phyloP scores from a whole-genome alignment of 2,797 vertebrate genomes.

The Allobates femoralis region DNA sequence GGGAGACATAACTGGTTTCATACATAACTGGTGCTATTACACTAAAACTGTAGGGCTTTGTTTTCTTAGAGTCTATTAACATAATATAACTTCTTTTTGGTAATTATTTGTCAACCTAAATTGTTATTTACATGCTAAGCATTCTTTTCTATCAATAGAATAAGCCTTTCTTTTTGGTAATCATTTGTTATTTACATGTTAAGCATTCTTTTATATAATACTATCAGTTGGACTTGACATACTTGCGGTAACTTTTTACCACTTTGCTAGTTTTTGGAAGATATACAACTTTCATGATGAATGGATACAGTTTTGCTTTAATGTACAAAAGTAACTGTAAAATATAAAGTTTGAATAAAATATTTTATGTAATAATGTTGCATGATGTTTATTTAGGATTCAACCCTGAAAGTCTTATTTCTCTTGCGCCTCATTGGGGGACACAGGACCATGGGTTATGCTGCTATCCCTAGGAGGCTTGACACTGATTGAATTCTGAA shows the following conservation, averaged over 20 bases:
- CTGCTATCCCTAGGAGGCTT: too few species aligned
- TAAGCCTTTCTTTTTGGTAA: not conserved
- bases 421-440: too few species aligned
- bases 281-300: not conserved
- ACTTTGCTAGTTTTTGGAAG: not conserved
- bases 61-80: not conserved
- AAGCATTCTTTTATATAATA: not conserved
- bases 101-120: not conserved
- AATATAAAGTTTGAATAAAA: slow-evolving; percentile 4
- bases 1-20: not conserved
- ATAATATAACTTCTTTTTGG: not conserved
- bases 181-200: not conserved
- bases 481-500: too few species aligned
- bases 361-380: slow-evolving; percentile 19
- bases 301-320: slow-evolving; percentile 13
- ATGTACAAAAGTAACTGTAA: not conserved
- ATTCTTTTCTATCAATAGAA: not conserved
- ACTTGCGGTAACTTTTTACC: not conserved
- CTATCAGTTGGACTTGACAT: not conserved
- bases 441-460: too few species aligned
- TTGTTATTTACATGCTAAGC: not conserved
- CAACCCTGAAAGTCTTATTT: not conserved
- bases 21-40: not conserved
- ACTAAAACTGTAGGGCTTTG: not conserved
- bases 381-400: not conserved